These are phyloP conservation scores for Clavelina lepadiformis DNA, from an alignment of 23 tunicate species.

Conservation along the genomic window DNA sequence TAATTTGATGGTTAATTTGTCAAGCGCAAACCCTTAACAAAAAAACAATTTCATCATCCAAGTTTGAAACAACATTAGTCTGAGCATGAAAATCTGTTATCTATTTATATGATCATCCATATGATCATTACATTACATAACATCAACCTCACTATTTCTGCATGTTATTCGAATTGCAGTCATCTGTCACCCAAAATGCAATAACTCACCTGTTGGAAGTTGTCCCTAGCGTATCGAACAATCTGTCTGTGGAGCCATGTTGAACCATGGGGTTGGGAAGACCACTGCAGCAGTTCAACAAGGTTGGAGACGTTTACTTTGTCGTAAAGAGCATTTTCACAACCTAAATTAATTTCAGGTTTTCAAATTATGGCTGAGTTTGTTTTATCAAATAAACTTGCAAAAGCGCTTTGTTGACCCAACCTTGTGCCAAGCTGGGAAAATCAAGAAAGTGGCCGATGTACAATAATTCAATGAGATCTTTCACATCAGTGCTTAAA, in stretches of 20 bases:
- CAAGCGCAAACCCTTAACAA: too few species aligned
- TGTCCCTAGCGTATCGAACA: constrained; percentile 52
- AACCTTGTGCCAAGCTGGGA: constrained; percentile 51
- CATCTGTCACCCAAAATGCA: not conserved
- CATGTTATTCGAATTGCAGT: too few species aligned
- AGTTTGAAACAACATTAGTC: too few species aligned
- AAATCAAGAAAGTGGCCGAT: constrained; percentile 75
- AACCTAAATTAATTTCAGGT: constrained; percentile 49
- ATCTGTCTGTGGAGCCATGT: constrained; percentile 63
- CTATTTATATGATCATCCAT: too few species aligned
- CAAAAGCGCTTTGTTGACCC: not conserved
- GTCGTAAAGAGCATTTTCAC: constrained; percentile 54
- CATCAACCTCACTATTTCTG: too few species aligned
- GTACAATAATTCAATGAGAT: constrained; percentile 48
- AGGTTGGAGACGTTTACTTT: constrained; percentile 39
- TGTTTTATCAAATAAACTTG: not conserved
- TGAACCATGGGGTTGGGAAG: constrained; percentile 72
- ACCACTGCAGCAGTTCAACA: constrained; percentile 56
- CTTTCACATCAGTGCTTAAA: constrained; percentile 28
- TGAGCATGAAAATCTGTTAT: too few species aligned
- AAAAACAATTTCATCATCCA: too few species aligned
- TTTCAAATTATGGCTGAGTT: too few species aligned
- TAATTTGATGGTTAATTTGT: too few species aligned
- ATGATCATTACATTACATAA: too few species aligned
- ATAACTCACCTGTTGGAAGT: constrained; percentile 77